A percentile compares a stretch with the other conserved stretches of the same genome.
phyloP scores from a whole-genome alignment of 2,797 vertebrate genomes.

The Mareca strepera region DNA sequence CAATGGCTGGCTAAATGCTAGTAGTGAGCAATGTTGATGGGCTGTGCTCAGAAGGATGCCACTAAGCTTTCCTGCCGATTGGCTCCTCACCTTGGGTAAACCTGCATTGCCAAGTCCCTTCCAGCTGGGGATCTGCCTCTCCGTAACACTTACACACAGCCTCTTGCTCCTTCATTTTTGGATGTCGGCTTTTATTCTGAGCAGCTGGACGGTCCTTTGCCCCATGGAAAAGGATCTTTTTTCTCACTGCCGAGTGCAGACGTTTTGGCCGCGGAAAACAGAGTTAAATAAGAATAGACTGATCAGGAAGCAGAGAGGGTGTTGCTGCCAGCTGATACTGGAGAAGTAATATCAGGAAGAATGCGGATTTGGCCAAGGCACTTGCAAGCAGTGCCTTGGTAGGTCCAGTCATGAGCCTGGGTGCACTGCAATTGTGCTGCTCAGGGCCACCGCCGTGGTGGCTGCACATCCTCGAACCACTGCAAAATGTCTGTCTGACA shows the following conservation, averaged over 20 bases:
- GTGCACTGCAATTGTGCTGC: not conserved
- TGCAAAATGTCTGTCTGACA: not conserved
- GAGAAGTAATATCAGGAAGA: slow-evolving; percentile 48
- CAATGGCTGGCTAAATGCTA: not conserved
- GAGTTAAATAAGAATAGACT: slow-evolving; percentile 24
- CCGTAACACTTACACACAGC: not conserved
- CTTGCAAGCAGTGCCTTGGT: not conserved
- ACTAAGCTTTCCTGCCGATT: not conserved
- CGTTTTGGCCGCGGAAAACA: not conserved
- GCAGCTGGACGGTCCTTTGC: accelerated
- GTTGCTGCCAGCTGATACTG: slow-evolving; percentile 47
- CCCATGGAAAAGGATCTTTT: not conserved
- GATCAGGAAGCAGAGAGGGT: slow-evolving; percentile 37
- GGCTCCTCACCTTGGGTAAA: not conserved
- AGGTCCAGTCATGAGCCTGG: slow-evolving; percentile 18
- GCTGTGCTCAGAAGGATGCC: not conserved
- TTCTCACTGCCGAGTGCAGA: not conserved
- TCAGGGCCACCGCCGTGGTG: accelerated
- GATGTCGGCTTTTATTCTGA: not conserved
- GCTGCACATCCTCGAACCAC: not conserved
- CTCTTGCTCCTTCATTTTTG: not conserved
- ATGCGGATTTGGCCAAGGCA: slow-evolving; percentile 40
- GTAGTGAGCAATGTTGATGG: not conserved
- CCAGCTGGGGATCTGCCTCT: not conserved
- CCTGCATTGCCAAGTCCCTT: not conserved